Evolutionary conservation across 1,140 invertebrate genomes (phyloP).

Genomic region (Danaus plexippus): DNA sequence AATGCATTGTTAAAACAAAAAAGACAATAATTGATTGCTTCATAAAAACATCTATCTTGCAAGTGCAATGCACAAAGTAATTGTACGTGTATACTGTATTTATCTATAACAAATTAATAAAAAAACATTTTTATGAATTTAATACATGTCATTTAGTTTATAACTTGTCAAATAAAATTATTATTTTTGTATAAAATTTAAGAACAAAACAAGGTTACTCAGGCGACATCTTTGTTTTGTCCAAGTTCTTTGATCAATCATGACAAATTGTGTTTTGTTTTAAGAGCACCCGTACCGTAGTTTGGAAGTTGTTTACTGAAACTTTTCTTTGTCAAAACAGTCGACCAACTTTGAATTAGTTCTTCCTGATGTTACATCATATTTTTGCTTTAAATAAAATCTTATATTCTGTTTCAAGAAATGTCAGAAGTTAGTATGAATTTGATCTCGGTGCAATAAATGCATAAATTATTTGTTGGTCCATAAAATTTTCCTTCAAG

Average conservation of each 20-base stretch:
- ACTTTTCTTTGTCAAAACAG: conserved; percentile 41
- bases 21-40: too few species aligned
- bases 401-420: not conserved
- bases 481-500: not conserved
- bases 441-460: conserved; percentile 34
- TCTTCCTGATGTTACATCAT: conserved; percentile 37
- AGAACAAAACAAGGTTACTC: too few species aligned
- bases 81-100: too few species aligned
- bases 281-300: conserved; percentile 43
- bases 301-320: conserved; percentile 50
- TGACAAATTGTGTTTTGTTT: conserved; percentile 61
- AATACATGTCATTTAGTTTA: too few species aligned
- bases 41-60: too few species aligned
- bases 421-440: conserved; percentile 1
- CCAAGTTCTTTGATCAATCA: conserved; percentile 63
- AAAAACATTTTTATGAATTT: too few species aligned
- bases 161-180: too few species aligned
- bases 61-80: too few species aligned
- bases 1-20: too few species aligned
- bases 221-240: conserved; percentile 36
- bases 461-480: not conserved
- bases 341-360: conserved; percentile 47
- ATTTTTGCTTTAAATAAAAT: conserved; percentile 29
- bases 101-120: too few species aligned
- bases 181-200: too few species aligned